Evolutionary conservation across 2,797 vertebrate species (phyloP).

Genomic region (Avahi laniger): DNA sequence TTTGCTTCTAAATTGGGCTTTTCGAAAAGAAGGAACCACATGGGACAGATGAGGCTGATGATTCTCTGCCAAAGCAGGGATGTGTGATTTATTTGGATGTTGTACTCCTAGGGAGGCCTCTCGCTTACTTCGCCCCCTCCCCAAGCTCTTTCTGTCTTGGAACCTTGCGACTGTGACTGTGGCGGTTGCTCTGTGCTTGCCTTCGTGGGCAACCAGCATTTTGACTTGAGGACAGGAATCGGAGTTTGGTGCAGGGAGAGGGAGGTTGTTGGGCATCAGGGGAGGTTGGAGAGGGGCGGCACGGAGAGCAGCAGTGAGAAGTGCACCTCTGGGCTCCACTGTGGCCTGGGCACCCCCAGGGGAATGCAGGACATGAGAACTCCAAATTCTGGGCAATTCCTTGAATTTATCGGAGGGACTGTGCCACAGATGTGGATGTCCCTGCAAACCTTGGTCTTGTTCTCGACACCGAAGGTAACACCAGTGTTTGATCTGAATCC

Average conservation of each 20-base stretch:
- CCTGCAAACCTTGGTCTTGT: background rate
- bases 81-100: background rate
- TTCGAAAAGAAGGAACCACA: background rate
- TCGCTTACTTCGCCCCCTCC: fast-evolving
- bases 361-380: background rate
- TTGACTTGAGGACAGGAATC: background rate
- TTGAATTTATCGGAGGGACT: background rate
- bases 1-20: background rate
- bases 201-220: background rate
- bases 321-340: background rate
- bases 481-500: background rate
- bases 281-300: background rate
- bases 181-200: background rate
- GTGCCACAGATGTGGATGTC: background rate
- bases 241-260: background rate
- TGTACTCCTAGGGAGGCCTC: background rate
- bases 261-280: background rate
- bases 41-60: background rate
- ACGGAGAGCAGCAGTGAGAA: background rate
- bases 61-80: too few relatives aligned
- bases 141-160: background rate
- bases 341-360: background rate
- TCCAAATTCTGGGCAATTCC: background rate
- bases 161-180: fast-evolving
- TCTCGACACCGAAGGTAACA: background rate